Evolutionary conservation across 2,113 vertebrate species (phyloP).

Genomic region (Microcebus murinus): DNA sequence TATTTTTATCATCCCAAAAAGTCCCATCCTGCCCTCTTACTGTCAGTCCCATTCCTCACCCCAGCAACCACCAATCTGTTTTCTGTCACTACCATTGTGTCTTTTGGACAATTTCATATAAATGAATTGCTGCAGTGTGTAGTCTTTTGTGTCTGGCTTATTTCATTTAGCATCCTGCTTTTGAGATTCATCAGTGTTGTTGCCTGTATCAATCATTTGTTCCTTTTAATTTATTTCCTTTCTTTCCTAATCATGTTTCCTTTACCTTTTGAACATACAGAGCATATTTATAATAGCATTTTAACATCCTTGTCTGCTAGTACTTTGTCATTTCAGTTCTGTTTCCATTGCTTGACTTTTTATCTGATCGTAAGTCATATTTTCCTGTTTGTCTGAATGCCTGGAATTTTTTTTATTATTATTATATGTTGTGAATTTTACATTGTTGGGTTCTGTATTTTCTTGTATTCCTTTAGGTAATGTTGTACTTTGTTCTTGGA

Average conservation of each 20-base stretch:
- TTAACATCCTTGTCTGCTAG: background rate
- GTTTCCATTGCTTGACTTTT: background rate
- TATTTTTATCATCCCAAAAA: background rate
- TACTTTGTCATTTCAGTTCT: background rate
- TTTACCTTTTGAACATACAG: background rate
- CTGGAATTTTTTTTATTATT: background rate
- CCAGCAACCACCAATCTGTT: background rate
- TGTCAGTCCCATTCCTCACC: background rate
- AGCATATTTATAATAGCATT: background rate
- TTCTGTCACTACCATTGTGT: background rate
- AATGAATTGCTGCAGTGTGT: background rate
- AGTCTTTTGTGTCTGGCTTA: background rate
- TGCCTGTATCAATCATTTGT: background rate
- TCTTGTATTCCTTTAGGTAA: background rate
- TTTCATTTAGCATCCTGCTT: background rate
- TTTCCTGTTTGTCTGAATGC: background rate
- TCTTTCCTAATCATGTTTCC: background rate
- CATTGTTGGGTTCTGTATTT: background rate
- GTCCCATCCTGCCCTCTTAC: background rate
- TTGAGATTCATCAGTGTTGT: background rate
- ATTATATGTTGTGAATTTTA: background rate
- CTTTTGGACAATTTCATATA: background rate
- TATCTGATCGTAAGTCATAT: background rate
- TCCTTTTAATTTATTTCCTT: background rate
- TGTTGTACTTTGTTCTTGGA: conserved; percentile 10